Percentiles rank a stretch among this genome's conserved stretches.
Evolutionary conservation across 2,113 vertebrate genomes (phyloP).

Genomic region (Heterotilapia buettikoferi): DNA sequence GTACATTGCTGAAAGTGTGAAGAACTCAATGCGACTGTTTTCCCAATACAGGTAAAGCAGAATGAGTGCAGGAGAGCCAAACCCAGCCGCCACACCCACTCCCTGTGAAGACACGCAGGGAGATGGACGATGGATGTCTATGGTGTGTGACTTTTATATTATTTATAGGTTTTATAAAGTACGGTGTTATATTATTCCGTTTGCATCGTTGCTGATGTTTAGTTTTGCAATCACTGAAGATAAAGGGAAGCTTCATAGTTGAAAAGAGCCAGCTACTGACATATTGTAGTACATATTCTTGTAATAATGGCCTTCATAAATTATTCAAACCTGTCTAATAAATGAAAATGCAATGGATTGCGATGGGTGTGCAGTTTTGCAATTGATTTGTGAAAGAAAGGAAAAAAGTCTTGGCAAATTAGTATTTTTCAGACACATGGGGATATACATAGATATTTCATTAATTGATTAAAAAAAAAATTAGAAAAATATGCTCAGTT

Average conservation of each 20-base stretch:
- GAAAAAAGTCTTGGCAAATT: background rate
- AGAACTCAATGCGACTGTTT: slow-evolving; percentile 3
- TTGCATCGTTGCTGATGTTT: background rate
- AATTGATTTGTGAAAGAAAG: background rate
- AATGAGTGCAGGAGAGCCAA: slow-evolving; percentile 78
- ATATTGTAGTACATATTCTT: background rate
- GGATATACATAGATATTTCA: background rate
- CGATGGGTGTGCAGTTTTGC: background rate
- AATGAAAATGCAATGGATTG: background rate
- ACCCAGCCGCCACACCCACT: slow-evolving; percentile 83
- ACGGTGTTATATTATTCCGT: background rate
- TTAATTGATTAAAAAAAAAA: background rate
- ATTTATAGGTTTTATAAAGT: background rate
- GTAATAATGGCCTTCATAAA: background rate
- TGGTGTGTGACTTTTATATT: slow-evolving; percentile 70
- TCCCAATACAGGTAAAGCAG: slow-evolving; percentile 15
- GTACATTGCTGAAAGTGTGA: background rate
- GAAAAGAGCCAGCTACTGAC: background rate
- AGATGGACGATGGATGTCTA: slow-evolving; percentile 87
- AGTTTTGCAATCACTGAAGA: background rate
- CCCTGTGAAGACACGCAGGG: slow-evolving; percentile 78
- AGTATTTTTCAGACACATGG: background rate
- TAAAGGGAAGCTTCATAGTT: background rate
- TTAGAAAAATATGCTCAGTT: background rate
- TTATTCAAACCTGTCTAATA: background rate